These are phyloP conservation scores for Zele albiditarsus DNA, from an alignment of 2,888 invertebrate species.

Conservation along the genomic window DNA sequence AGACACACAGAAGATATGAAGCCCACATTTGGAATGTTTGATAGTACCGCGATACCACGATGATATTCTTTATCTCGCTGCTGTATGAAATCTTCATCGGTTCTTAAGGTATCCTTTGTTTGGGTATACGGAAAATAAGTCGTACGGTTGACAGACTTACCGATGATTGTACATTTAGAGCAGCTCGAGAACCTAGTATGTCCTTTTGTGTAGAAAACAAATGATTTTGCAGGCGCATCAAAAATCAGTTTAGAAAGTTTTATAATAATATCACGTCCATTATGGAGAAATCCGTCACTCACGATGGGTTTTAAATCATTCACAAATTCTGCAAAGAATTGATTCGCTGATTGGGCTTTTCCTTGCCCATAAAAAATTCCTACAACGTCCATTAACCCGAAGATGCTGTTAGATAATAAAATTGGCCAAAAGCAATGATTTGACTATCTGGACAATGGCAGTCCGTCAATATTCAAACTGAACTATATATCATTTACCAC, in stretches of 20 bases:
- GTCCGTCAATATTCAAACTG: neutral
- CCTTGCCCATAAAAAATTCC: conserved; percentile 6
- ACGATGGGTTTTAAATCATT: neutral
- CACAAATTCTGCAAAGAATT: neutral
- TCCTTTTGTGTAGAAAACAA: conserved; percentile 12
- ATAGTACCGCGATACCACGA: neutral
- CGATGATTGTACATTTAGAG: conserved; percentile 23
- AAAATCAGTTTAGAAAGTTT: conserved; percentile 2
- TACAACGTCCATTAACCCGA: neutral
- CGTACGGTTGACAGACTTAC: neutral
- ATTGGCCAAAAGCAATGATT: neutral
- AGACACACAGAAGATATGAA: neutral
- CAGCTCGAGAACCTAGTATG: conserved; percentile 26
- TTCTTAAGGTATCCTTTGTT: neutral
- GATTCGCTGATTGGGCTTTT: conserved; percentile 1
- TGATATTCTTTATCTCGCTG: conserved; percentile 12
- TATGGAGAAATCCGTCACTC: neutral
- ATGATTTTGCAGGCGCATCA: neutral
- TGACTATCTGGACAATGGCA: conserved; percentile 1
- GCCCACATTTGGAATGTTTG: neutral
- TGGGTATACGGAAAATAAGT: neutral
- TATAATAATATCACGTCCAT: neutral
- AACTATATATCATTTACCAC: neutral
- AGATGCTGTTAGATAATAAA: neutral
- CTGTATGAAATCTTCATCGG: conserved; percentile 26